Percentiles rank a stretch among this genome's conserved stretches.
These are phyloP conservation scores for Thelaira solivaga DNA, from an alignment of 2,888 invertebrate genomes.

Conservation along the genomic window DNA sequence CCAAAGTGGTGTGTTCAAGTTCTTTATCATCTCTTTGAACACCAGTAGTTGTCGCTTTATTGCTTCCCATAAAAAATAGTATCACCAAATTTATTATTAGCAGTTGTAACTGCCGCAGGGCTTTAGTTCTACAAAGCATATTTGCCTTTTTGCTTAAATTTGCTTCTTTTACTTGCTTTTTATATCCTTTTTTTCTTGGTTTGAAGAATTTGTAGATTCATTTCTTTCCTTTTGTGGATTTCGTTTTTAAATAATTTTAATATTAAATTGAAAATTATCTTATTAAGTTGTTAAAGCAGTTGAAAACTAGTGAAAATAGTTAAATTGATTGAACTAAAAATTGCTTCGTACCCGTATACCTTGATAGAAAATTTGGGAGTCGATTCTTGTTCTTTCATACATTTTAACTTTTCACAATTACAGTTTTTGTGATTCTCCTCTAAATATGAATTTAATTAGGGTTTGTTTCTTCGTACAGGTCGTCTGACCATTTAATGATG, in stretches of 20 bases:
- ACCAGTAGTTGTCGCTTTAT: not conserved
- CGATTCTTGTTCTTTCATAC: too few species aligned
- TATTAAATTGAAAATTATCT: constrained; percentile 23
- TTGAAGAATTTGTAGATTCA: not conserved
- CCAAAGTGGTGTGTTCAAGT: constrained; percentile 63
- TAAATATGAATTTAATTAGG: too few species aligned
- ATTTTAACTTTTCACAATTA: too few species aligned
- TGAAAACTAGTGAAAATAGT: constrained; percentile 6
- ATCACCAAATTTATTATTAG: not conserved
- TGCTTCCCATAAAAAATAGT: not conserved
- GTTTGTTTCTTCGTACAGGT: too few species aligned
- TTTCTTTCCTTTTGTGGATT: not conserved
- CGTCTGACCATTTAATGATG: too few species aligned
- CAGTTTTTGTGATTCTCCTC: too few species aligned
- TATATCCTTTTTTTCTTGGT: not conserved
- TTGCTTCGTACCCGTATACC: not conserved
- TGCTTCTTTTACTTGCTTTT: not conserved
- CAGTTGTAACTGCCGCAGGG: too few species aligned
- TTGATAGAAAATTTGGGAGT: not conserved
- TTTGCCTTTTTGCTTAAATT: not conserved
- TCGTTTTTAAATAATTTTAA: constrained; percentile 4
- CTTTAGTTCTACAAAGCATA: too few species aligned
- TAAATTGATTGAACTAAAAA: not conserved
- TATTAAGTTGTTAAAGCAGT: constrained; percentile 29
- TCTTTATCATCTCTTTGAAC: not conserved